Percentiles rank a stretch among this genome's conserved stretches.
Evolutionary conservation across 2,113 vertebrate genomes (phyloP).

Genomic region (Equus przewalskii): DNA sequence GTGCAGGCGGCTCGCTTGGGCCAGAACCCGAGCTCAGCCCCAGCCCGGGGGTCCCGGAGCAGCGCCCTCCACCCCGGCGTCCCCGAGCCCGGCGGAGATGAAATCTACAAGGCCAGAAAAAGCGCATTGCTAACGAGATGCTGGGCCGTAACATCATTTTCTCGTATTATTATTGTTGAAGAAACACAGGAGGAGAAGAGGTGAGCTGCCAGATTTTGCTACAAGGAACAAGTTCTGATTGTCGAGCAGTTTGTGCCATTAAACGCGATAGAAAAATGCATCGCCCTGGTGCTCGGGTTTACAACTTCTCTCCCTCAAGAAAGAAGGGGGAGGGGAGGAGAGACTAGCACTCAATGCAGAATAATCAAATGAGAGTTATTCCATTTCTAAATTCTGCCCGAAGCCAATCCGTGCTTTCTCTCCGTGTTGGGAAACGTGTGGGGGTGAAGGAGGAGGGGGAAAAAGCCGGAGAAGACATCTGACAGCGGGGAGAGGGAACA

Average conservation of each 20-base stretch:
- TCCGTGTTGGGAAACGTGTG: constrained; percentile 68
- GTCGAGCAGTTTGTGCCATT: constrained; percentile 25
- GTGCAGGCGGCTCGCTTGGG: neutral
- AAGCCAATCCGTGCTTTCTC: constrained; percentile 63
- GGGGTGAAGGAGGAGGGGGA: constrained; percentile 35
- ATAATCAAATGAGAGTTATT: constrained; percentile 71
- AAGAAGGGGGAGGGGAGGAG: neutral
- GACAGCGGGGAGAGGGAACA: constrained; percentile 78
- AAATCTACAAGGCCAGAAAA: neutral
- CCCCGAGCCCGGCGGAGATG: neutral
- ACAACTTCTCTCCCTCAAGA: constrained; percentile 63
- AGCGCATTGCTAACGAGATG: neutral
- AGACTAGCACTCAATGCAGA: constrained; percentile 9
- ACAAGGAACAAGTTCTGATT: constrained; percentile 15
- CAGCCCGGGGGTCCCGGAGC: neutral
- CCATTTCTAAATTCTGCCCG: constrained; percentile 72
- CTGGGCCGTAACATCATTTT: neutral
- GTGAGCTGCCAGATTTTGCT: constrained; percentile 47
- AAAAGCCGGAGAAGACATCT: constrained; percentile 66
- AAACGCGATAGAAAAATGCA: constrained; percentile 54
- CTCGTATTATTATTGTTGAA: neutral
- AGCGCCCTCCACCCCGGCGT: neutral
- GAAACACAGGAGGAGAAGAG: neutral
- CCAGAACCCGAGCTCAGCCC: neutral
- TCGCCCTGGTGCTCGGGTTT: constrained; percentile 11